Base-by-base conservation (phyloP, 2,797 vertebrate species). In the Channa striata region DNA sequence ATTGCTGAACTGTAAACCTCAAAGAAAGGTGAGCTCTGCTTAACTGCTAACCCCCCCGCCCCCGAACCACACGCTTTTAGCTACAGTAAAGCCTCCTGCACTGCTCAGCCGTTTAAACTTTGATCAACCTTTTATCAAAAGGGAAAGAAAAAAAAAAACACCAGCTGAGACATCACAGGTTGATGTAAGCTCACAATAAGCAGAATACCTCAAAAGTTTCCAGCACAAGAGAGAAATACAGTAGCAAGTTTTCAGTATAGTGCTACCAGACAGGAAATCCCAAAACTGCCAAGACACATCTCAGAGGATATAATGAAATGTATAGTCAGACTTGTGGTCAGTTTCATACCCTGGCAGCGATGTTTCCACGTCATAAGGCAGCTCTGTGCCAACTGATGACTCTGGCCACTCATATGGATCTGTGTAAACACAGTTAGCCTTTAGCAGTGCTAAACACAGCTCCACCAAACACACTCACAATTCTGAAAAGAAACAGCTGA, bases 341-440 rank as follows among this genome's bases (percentile, higher is more conserved):
- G 2, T 21, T 42, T 33, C 34, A 34, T 14, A 47, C 21, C 34
- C 9, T 40, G 13, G 33, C 11, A 0, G 23, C 20, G 25, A 37
- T 0, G 14, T 36, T 44, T 56, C 39, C 12, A 17, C 8, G 13
- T 30, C 11, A 25, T 5, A 47, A 56, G 11, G 60, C 25, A 42
- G 56, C 52, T 47, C 5, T 11, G 23, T 52, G 58, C 11, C n/a
- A n/a, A 20, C n/a, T 46, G 48, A 70, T 14, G 52, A 52, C 52
- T 47, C 25, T 1, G 5, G 61, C 54, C 52, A 25, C 51, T 64
- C 49, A 13, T 11, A 20, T 12, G 30, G 25, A 48, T 63, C 20
- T 20, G 59, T 72, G 44, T 56, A 59, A 67, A 78, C 49, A 67
- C 49, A 37, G 1, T 3, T 33, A 77, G 42, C 34, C 11, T 51